Evolutionary conservation across 2,797 vertebrate genomes (phyloP), one percentile per base, ranked within the genome.

Genomic region (Platalea minor): DNA sequence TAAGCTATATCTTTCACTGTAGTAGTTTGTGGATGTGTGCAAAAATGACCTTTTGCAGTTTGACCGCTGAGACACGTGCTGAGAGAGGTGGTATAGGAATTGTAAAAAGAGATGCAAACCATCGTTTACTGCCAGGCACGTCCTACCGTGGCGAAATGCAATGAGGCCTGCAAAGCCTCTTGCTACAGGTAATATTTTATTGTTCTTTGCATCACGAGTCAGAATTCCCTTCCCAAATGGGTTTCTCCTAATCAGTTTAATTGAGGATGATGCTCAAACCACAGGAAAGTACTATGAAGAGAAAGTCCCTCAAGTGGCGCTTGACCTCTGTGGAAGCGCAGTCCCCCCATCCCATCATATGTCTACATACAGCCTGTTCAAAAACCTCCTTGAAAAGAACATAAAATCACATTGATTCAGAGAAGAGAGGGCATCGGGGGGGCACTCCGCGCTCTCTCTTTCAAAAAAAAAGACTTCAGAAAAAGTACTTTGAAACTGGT

Each of bases 401-500:
- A 74, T 6, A 45, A 74, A 86, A 73, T 41, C 57, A 92, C 41
- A 77, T 26, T 26, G 88, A 87, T 89, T 94, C 50, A 67, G 5
- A 69, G 84, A 80, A 78, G 69, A 91, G 45, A 92, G 80, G 94
- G 68, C 65, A 76, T 45, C 1, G 1, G 35, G 78, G 45, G 26
- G 21, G 51, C 46, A 94, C 45, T 50, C 41, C 8, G 48, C 4
- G 5, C 70, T n/a, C 51, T 43, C 28, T 59, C 69, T 85, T 45
- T 87, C 5, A 45, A n/a, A 41, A 53, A 68, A 33, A 59, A 48
- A 63, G 4, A 17, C 63, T 96, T 88, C 67, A 93, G 69, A 69
- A 91, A 76, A 95, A 94, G 29, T 70, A 56, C 90, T 97, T 96
- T 97, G 89, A 97, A 97, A 87, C 54, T 83, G 80, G 77, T 69